Evolutionary conservation across 2,797 vertebrate genomes (phyloP).

Genomic region (Phataginus tricuspis): DNA sequence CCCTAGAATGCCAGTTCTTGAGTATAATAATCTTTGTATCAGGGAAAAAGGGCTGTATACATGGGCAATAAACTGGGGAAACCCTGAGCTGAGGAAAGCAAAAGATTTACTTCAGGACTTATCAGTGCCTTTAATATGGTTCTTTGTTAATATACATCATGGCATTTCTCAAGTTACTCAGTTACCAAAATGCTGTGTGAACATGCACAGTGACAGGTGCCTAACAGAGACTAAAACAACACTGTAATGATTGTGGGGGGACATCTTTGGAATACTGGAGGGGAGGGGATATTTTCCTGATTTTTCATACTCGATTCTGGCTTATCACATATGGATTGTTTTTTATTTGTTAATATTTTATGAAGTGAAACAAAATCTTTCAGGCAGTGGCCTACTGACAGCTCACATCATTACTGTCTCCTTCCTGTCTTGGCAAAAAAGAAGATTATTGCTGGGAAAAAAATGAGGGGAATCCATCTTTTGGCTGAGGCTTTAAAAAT

Average conservation of each 20-base stretch:
- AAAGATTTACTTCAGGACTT: conserved; percentile 6
- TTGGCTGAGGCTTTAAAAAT: conserved; percentile 6
- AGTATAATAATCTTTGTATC: neutral
- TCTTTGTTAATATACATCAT: neutral
- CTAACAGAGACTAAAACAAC: neutral
- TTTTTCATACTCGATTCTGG: neutral
- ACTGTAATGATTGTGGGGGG: neutral
- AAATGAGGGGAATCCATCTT: neutral
- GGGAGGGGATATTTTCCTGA: neutral
- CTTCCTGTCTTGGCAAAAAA: conserved; percentile 22
- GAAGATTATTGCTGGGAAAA: conserved; percentile 25
- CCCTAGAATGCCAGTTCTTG: neutral
- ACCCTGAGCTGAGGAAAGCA: neutral
- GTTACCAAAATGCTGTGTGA: conserved; percentile 28
- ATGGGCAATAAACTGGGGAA: neutral
- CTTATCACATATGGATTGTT: neutral
- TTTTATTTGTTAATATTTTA: conserved; percentile 51
- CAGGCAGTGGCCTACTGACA: conserved; percentile 31
- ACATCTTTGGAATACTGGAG: neutral
- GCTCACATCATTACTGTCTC: conserved; percentile 32
- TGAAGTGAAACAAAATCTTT: conserved; percentile 59
- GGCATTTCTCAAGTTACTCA: neutral
- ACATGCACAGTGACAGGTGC: neutral
- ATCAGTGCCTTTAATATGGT: neutral
- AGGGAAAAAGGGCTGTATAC: neutral